phyloP scores from a whole-genome alignment of 2,797 vertebrate genomes.

The Muscicapa comitata region DNA sequence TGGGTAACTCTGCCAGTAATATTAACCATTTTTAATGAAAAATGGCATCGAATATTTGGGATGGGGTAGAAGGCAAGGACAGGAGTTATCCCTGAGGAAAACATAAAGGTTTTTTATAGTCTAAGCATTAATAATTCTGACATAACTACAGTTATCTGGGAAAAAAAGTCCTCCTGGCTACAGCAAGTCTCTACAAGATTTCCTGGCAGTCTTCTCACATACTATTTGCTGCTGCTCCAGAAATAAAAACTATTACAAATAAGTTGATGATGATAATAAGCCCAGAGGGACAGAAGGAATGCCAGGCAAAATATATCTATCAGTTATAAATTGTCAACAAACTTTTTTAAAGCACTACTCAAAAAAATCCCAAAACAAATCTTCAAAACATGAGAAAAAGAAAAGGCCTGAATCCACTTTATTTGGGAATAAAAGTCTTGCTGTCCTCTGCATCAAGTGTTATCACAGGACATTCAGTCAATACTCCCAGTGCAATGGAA shows the following conservation, averaged over 20 bases:
- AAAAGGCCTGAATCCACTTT: background rate
- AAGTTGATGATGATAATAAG: background rate
- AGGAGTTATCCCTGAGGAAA: background rate
- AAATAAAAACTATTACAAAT: conserved; percentile 1
- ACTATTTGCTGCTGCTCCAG: background rate
- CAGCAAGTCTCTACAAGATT: background rate
- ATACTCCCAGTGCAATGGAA: background rate
- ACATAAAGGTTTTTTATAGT: background rate
- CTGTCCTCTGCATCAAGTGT: background rate
- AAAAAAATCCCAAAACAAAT: background rate
- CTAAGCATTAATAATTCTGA: background rate
- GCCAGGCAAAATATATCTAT: background rate
- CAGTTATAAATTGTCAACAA: background rate
- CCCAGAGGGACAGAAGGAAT: background rate
- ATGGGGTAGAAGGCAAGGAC: background rate
- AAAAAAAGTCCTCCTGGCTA: background rate
- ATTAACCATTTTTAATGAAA: background rate
- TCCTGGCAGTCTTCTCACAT: background rate
- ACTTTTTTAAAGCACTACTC: background rate
- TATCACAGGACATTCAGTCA: background rate
- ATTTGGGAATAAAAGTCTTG: background rate
- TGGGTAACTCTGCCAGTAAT: background rate
- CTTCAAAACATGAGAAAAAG: background rate
- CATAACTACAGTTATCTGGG: background rate
- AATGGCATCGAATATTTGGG: background rate